Base-by-base conservation (phyloP, 1,140 invertebrate genomes). In the Helicoverpa armigera region DNA sequence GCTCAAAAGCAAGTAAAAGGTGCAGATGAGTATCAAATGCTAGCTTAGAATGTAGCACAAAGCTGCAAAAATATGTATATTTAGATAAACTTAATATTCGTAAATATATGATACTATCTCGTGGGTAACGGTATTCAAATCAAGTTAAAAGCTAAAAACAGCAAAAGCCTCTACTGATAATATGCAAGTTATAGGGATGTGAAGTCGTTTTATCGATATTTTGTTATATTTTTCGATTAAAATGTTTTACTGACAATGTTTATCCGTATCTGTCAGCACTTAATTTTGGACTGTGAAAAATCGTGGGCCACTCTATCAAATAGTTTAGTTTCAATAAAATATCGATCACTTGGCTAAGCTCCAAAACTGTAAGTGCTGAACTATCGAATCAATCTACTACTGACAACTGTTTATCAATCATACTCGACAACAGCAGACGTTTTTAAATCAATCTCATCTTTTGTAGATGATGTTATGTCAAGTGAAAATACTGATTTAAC, bases 381-480 rank as follows among this genome's bases (percentile, higher is more conserved):
- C 35, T 69, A 69, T 69, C 43, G 43, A 50, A 69, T 69, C 65
- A 50, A 69, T 69, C 16, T 14, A 10, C 5, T 69, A 50, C 2
- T 50, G 65, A 69, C 65, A 69, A 16, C 16, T 3, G 11, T n/a
- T 69, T 4, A 48, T 69, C 65, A 69, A 69, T 69, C 65, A 69
- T 50, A 69, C 65, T 69, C 23, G 43, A 16, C 3, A 50, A 50
- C 65, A 12, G 16, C 4, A 48, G 7, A 50, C 12, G 48, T 69
- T 50, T 58, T 18, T 5, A 67, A 67, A 43, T 35, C 0, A 10
- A 18, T 12, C 43, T 69, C n/a, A 48, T 23, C 43, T 69, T 23
- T 50, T 18, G 18, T n/a, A 50, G 11, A 50, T 50, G 50, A 10
- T 23, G n/a, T 67, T 11, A 16, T 48, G 2, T 5, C 4, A 56